These are phyloP conservation scores for Semotilus atromaculatus DNA, from an alignment of 2,797 vertebrate species.

Conservation along the genomic window DNA sequence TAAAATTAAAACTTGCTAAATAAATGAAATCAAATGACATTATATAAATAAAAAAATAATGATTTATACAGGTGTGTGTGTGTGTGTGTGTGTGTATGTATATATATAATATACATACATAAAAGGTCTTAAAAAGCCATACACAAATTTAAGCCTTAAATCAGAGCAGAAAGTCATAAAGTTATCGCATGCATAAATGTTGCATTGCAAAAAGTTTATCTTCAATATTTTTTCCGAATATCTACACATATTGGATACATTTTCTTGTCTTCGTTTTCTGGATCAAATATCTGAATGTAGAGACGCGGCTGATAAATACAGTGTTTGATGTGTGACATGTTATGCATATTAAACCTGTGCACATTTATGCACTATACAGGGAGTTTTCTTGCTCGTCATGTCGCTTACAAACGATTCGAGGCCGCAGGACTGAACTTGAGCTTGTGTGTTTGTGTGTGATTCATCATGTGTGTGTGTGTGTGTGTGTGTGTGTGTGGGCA, in stretches of 20 bases:
- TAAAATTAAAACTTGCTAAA: neutral
- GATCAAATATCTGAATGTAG: neutral
- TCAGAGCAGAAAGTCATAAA: neutral
- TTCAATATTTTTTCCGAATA: neutral
- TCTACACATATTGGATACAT: neutral
- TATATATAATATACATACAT: no score
- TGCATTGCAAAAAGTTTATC: neutral
- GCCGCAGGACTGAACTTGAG: neutral
- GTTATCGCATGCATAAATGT: neutral
- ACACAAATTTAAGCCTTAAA: neutral
- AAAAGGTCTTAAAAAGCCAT: neutral
- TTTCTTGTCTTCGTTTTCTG: no score
- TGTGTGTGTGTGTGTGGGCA: constrained; percentile 15
- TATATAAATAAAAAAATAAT: neutral
- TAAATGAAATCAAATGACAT: rapidly evolving
- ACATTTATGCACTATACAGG: neutral
- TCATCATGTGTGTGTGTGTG: neutral
- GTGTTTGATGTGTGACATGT: neutral
- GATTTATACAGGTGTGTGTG: no score
- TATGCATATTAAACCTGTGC: neutral
- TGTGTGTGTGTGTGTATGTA: rapidly evolving
- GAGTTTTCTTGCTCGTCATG: neutral
- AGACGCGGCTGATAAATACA: neutral
- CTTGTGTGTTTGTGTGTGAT: neutral
- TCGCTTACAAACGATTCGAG: neutral